Conservation (phyloP, 1,140 invertebrate species). For the Zaprionus africanus region DNA sequence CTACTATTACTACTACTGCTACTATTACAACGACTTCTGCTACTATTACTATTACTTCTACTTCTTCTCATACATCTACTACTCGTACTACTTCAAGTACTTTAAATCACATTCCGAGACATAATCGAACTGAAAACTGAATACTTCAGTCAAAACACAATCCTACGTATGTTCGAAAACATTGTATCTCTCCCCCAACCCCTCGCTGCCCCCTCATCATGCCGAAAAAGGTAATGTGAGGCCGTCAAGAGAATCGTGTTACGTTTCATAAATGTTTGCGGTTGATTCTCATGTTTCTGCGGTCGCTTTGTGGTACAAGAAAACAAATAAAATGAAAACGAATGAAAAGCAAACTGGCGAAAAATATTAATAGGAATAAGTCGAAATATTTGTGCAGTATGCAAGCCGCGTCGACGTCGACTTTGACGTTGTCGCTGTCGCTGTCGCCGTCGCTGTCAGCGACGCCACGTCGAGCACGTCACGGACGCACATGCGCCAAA, state of each 20-base stretch:
- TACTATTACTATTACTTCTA: too few relatives aligned
- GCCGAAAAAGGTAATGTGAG: conserved; percentile 2
- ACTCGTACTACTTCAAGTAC: background rate
- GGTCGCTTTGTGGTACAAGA: conserved; percentile 25
- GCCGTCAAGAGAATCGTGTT: conserved; percentile 5
- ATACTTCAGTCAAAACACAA: background rate
- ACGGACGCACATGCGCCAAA: conserved; percentile 66
- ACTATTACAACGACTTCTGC: too few relatives aligned
- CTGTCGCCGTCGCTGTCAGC: conserved; percentile 33
- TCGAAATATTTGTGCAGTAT: conserved; percentile 34
- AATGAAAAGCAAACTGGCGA: conserved; percentile 21
- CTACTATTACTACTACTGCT: too few relatives aligned
- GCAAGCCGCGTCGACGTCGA: conserved; percentile 48
- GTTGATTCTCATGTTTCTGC: conserved; percentile 25
- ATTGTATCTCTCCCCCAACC: background rate
- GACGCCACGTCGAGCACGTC: conserved; percentile 25
- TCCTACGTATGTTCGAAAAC: background rate
- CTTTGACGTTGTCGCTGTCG: conserved; percentile 1
- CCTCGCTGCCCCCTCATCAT: background rate
- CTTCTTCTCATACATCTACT: background rate
- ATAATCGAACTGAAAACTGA: background rate
- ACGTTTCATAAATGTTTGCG: conserved; percentile 15
- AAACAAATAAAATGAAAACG: background rate
- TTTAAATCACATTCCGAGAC: background rate
- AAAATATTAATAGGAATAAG: conserved; percentile 39